Conservation (phyloP, 1,140 invertebrate genomes). For the Drosophila nigromelanica region DNA sequence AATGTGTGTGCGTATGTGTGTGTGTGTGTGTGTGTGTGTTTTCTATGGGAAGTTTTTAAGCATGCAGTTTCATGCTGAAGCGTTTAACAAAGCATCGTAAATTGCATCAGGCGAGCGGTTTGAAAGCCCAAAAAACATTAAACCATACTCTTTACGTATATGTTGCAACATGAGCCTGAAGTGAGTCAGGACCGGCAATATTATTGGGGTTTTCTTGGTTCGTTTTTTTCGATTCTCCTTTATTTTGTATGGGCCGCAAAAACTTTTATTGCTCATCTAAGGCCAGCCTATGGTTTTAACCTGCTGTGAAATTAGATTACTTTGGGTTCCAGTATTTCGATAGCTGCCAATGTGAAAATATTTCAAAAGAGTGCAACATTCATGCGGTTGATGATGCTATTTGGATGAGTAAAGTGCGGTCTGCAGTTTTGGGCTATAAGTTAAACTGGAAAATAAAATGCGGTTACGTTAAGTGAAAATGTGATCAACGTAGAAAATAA, state of each 20-base stretch:
- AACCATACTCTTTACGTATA: conserved; percentile 21
- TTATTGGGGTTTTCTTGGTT: conserved; percentile 39
- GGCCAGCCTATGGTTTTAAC: conserved; percentile 32
- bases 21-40: conserved; percentile 10
- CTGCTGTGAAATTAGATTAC: conserved; percentile 47
- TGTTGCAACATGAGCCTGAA: conserved; percentile 20
- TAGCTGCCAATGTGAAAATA: conserved; percentile 30
- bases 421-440: neutral
- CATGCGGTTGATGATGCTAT: conserved; percentile 14
- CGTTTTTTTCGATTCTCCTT: neutral
- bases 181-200: conserved; percentile 23
- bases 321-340: conserved; percentile 15
- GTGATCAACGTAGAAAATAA: neutral
- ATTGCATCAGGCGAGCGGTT: conserved; percentile 68
- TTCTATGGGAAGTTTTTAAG: conserved; percentile 46
- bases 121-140: conserved; percentile 10
- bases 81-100: conserved; percentile 80
- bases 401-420: neutral
- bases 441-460: conserved; percentile 14
- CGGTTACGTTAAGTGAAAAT: conserved; percentile 11
- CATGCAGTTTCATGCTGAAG: conserved; percentile 74
- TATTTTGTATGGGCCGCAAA: neutral
- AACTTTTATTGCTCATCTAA: conserved; percentile 29
- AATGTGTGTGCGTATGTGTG: conserved; percentile 3
- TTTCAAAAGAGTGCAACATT: conserved; percentile 22